Evolutionary conservation across 2,888 invertebrate species (phyloP).

Genomic region (Frankliniella fusca): DNA sequence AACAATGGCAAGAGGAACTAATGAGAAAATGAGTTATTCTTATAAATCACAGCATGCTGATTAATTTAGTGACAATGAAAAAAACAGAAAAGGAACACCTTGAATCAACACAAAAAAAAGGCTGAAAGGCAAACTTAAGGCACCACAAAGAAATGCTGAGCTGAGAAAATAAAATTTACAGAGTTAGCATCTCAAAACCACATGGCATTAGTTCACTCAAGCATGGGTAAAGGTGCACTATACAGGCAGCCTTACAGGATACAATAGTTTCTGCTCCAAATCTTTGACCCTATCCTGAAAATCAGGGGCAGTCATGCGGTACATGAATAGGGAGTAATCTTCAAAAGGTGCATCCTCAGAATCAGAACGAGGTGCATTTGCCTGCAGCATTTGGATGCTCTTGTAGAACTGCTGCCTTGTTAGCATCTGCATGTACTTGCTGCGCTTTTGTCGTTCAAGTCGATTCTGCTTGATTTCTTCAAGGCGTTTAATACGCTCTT

Average conservation of each 20-base stretch:
- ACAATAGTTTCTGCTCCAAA: slow-evolving; percentile 68
- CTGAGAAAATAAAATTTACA: neutral
- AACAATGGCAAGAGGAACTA: neutral
- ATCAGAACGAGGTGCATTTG: slow-evolving; percentile 63
- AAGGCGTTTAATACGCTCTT: slow-evolving; percentile 53
- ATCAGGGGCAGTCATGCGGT: slow-evolving; percentile 77
- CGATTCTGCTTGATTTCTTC: slow-evolving; percentile 69
- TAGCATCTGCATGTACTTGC: slow-evolving; percentile 65
- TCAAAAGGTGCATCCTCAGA: slow-evolving; percentile 61
- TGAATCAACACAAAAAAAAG: neutral
- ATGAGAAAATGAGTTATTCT: neutral
- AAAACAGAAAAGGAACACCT: neutral
- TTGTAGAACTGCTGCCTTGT: slow-evolving; percentile 78
- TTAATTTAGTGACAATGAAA: neutral
- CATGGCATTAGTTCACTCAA: neutral
- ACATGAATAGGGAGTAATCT: slow-evolving; percentile 79
- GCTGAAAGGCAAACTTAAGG: slow-evolving; percentile 1
- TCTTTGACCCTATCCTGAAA: slow-evolving; percentile 81
- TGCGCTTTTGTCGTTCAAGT: slow-evolving; percentile 59
- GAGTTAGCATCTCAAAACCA: neutral
- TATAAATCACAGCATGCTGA: neutral
- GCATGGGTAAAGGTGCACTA: neutral
- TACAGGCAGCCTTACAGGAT: slow-evolving; percentile 59
- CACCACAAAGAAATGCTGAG: neutral
- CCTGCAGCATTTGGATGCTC: slow-evolving; percentile 79